Conservation (phyloP, 1,140 invertebrate genomes). For the Diorhabda elongata region DNA sequence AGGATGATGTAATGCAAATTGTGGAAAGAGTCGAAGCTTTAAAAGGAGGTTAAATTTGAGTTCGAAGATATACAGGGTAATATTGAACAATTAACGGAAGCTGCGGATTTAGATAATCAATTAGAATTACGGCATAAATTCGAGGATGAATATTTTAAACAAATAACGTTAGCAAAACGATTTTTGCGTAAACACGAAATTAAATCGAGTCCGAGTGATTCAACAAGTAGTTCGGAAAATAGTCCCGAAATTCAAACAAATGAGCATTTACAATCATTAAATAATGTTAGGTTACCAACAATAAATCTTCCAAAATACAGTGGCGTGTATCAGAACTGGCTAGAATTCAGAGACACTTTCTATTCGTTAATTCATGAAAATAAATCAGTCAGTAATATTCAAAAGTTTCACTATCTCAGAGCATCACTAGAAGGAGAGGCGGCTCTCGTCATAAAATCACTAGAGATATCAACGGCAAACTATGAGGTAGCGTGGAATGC, state of each 20-base stretch:
- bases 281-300: slow-evolving; percentile 10
- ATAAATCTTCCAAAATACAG: slow-evolving; percentile 15
- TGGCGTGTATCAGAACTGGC: slow-evolving; percentile 11
- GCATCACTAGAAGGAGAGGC: slow-evolving; percentile 20
- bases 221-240: not conserved
- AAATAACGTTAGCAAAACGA: slow-evolving; percentile 11
- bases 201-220: slow-evolving; percentile 4
- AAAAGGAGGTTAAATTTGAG: slow-evolving; percentile 6
- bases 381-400: slow-evolving; percentile 2
- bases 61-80: slow-evolving; percentile 13
- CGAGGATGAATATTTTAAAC: slow-evolving; percentile 10
- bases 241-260: not conserved
- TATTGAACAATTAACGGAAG: slow-evolving; percentile 8
- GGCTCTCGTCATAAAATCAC: slow-evolving; percentile 9
- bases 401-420: slow-evolving; percentile 23
- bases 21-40: slow-evolving; percentile 6
- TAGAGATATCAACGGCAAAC: slow-evolving; percentile 23
- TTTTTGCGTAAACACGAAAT: slow-evolving; percentile 8
- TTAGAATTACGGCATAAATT: slow-evolving; percentile 5
- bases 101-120: slow-evolving; percentile 5
- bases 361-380: slow-evolving; percentile 17
- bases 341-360: slow-evolving; percentile 18
- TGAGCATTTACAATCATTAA: slow-evolving; percentile 3
- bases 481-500: slow-evolving; percentile 20
- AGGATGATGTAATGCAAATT: not conserved